These are phyloP conservation scores for Astreopora myriophthalma DNA, from an alignment of 64 coral and sea anemone species.

Conservation along the genomic window DNA sequence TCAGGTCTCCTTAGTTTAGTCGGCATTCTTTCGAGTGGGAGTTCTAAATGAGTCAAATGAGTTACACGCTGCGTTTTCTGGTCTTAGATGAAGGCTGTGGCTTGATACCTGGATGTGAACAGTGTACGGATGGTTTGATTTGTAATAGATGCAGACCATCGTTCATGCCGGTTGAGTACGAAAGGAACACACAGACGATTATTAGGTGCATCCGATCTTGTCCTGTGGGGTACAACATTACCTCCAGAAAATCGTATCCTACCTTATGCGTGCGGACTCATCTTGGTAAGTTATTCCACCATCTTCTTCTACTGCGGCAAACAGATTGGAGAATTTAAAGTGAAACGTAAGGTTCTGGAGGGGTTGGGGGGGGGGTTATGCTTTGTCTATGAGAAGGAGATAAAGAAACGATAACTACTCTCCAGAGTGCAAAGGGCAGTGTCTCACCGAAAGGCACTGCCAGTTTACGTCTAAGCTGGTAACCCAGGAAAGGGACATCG, in stretches of 20 bases:
- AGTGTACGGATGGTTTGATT: constrained; percentile 12
- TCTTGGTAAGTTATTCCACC: neutral
- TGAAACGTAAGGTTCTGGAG: neutral
- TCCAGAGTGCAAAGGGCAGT: too few species aligned
- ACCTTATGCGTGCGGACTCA: constrained; percentile 13
- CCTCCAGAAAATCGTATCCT: neutral
- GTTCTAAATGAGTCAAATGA: too few species aligned
- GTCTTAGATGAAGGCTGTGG: constrained; percentile 19
- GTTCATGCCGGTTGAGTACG: constrained; percentile 30
- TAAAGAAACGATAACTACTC: neutral
- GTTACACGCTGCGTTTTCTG: neutral
- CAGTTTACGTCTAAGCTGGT: too few species aligned
- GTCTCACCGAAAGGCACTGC: too few species aligned
- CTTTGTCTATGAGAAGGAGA: neutral
- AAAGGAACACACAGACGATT: constrained; percentile 19
- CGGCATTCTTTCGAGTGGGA: too few species aligned
- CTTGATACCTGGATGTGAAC: constrained; percentile 30
- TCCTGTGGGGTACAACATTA: constrained; percentile 11
- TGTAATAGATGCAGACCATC: constrained; percentile 2
- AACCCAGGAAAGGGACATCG: too few species aligned
- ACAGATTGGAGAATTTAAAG: neutral
- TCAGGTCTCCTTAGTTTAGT: neutral
- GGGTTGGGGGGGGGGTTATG: neutral
- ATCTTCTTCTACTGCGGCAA: neutral
- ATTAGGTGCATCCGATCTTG: constrained; percentile 12